Base-by-base conservation (phyloP, 2,888 invertebrate genomes). In the Neoascia interrupta region DNA sequence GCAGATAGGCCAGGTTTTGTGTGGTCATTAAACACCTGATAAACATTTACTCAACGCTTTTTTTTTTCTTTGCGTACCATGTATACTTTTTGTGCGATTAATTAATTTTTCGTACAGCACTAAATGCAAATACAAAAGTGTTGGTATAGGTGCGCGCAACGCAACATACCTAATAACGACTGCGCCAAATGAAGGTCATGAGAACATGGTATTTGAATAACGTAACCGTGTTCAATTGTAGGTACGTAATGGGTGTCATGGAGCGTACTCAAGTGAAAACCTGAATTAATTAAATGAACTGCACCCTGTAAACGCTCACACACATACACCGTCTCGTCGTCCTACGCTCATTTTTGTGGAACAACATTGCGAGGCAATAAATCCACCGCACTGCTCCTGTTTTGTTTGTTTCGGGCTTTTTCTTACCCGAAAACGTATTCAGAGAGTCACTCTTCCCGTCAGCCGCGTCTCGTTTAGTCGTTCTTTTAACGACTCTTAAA, bases 161-260 rank as follows among this genome's bases (percentile, higher is more conserved):
- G n/a, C n/a, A 15, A 23, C n/a, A 8, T 5, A 28, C n/a, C n/a
- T 5, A 8, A 5, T 10, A 16, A 16, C 28, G 47, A 28, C 47
- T 47, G 15, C 28, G 47, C 18, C 23, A 15, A 36, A 6, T 41
- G 68, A 68, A 68, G 75, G 75, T 75, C 70, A 75, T 75, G 75
- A 58, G 75, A 75, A 75, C 37, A 51, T 70, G 70, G 37, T 75
- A 75, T 75, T 75, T 75, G 56, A 75, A 75, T 75, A 69, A 18
- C 23, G 56, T 28, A 56, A 16, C 43, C 16, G 21, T 10, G 19
- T 41, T n/a, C 41, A 19, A 21, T 36, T 36, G 36, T 10, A 5
- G 15, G 2, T 16, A 19, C 41, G 4, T 13, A 36, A 34, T 21
- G 36, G n/a, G n/a, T 45, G 58, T 45, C 58, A 45, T 56, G 28